Conservation (phyloP, 2,797 vertebrate genomes). For the Euthynnus affinis region DNA sequence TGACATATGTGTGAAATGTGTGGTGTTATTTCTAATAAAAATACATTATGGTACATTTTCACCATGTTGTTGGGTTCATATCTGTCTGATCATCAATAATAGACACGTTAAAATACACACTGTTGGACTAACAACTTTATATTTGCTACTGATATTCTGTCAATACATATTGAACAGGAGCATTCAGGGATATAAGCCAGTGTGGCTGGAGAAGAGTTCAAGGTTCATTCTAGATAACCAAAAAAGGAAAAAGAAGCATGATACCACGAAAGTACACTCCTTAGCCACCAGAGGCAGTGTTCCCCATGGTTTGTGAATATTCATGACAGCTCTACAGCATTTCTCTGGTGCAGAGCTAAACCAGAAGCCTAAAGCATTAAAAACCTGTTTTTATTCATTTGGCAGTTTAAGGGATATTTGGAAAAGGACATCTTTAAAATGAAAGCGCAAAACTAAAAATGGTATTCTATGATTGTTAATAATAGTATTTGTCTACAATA, state of each 20-base stretch:
- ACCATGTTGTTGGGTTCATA: not conserved
- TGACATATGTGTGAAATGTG: not conserved
- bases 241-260: conserved; percentile 35
- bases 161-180: not conserved
- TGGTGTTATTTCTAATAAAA: not conserved
- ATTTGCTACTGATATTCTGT: not conserved
- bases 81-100: not conserved
- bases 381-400: not conserved
- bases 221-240: conserved; percentile 33
- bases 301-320: conserved; percentile 35
- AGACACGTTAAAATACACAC: not conserved
- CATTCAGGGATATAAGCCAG: not conserved
- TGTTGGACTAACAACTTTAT: not conserved
- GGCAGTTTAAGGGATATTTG: not conserved
- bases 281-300: conserved; percentile 59
- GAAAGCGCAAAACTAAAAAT: not conserved
- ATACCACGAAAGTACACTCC: not conserved
- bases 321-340: not conserved
- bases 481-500: not conserved
- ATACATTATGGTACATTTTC: not conserved
- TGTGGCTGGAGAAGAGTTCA: conserved; percentile 16
- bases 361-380: no score
- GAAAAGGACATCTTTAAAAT: not conserved
- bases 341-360: conserved; percentile 23
- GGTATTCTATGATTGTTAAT: not conserved